Evolutionary conservation across 2,888 invertebrate genomes (phyloP), one percentile per base, ranked within the genome.

Genomic region (Brassicogethes aeneus): DNA sequence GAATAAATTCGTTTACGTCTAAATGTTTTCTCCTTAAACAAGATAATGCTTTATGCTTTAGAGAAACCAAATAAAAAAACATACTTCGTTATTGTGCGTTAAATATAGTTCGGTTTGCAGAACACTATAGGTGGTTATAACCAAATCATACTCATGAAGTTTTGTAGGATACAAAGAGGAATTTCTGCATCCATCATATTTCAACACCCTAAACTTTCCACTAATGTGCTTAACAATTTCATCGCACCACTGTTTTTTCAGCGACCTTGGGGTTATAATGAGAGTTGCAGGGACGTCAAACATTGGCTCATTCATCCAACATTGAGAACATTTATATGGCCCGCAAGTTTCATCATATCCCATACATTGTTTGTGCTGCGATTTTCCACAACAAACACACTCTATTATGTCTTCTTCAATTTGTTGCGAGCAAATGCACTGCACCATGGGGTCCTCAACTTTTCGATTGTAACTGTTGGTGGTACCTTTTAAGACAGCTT

Each of bases 231-330:
- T 77, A 17, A 66, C 59, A 40, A 85, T 77, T 63, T 88, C 88
- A 3, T 77, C 72, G 16, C 73, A 68, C 88, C 88, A 88, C 60
- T 88, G 86, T 46, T 72, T 67, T 50, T 75, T 71, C 36, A 88
- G 79, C 2, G 80, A 68, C 2, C 60, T 57, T 1, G 88, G 88
- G 1, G 83, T 75, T 2, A 88, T 76, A 48, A 88, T 85, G 35
- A 88, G 66, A 1, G 87, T 87, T 1, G 80, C 77, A 14, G 71
- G 68, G 1, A 79, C 75, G 36, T 71, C 62, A 1, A 79, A 52
- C 2, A 71, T 69, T 1, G 69, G 64, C 67, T 73, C 57, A 23
- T 61, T 43, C 34, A 64, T 60, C 76, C 80, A 82, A 62, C 85
- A 85, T 47, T 74, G 75, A 0, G 84, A 81, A 57, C 85, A 85